phyloP scores from a whole-genome alignment of 2,797 vertebrate genomes.

The Squalus acanthias region DNA sequence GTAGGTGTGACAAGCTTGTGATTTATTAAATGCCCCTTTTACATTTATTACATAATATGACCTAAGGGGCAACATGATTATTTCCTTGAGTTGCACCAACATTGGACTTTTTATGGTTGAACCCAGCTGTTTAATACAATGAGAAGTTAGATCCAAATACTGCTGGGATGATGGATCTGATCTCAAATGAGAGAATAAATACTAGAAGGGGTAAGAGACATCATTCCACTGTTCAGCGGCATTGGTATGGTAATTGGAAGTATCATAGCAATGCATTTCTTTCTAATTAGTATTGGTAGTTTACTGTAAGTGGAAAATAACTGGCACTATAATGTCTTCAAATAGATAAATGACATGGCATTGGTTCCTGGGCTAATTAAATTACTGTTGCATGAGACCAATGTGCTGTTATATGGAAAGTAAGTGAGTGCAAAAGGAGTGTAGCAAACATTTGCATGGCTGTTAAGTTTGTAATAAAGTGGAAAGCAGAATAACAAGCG shows the following conservation, averaged over 20 bases:
- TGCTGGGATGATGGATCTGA: background rate
- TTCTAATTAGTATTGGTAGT: background rate
- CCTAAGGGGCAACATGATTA: background rate
- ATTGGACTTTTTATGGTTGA: background rate
- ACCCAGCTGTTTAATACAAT: background rate
- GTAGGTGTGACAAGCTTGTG: background rate
- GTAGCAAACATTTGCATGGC: background rate
- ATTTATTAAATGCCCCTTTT: background rate
- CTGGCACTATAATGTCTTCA: background rate
- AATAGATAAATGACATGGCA: background rate
- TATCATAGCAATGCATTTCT: background rate
- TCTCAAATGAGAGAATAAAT: background rate
- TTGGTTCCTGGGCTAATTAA: background rate
- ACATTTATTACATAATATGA: background rate
- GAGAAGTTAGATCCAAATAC: background rate
- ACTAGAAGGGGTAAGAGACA: background rate
- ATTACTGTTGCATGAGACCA: background rate
- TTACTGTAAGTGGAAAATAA: background rate
- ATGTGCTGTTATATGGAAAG: background rate
- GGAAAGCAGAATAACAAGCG: background rate
- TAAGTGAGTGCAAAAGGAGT: background rate
- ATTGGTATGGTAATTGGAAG: background rate
- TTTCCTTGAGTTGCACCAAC: background rate
- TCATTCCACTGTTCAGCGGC: background rate
- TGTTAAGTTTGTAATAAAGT: background rate